Conservation (phyloP, 2,888 invertebrate species). For the Anthoptus insignis region DNA sequence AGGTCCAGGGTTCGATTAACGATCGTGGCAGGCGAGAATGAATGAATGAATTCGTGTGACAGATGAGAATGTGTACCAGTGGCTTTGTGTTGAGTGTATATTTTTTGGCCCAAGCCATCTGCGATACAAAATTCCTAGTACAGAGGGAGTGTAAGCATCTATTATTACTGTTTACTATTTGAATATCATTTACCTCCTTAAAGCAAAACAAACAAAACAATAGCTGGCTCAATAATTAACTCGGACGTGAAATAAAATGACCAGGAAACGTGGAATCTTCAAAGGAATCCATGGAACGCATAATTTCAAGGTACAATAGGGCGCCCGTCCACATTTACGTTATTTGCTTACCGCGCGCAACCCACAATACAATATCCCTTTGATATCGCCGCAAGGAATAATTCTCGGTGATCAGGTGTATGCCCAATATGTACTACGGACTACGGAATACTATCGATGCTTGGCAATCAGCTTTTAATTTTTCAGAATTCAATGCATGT, state of each 20-base stretch:
- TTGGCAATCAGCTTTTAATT: conserved; percentile 35
- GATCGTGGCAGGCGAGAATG: no score
- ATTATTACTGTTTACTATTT: no score
- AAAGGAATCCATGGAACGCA: conserved; percentile 50
- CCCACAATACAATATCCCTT: conserved; percentile 63
- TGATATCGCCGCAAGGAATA: conserved; percentile 60
- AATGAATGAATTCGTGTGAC: no score
- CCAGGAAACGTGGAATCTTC: conserved; percentile 43
- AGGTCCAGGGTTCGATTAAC: no score
- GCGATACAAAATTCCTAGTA: no score
- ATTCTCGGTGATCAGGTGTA: conserved; percentile 46
- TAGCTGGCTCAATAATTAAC: conserved; percentile 46
- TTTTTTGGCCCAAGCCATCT: no score
- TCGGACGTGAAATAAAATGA: conserved; percentile 48
- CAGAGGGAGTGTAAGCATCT: no score
- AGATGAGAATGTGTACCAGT: no score
- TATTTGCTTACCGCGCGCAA: conserved; percentile 49
- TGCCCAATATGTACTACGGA: conserved; percentile 42
- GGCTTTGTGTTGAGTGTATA: no score
- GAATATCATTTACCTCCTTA: neutral
- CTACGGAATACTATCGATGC: conserved; percentile 36
- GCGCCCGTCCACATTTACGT: conserved; percentile 45
- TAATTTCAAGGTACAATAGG: conserved; percentile 54
- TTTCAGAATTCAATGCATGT: conserved; percentile 30
- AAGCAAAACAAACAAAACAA: conserved; percentile 6